These are phyloP conservation scores for Chloroclysta siterata DNA, from an alignment of 2,888 invertebrate species.

Conservation along the genomic window DNA sequence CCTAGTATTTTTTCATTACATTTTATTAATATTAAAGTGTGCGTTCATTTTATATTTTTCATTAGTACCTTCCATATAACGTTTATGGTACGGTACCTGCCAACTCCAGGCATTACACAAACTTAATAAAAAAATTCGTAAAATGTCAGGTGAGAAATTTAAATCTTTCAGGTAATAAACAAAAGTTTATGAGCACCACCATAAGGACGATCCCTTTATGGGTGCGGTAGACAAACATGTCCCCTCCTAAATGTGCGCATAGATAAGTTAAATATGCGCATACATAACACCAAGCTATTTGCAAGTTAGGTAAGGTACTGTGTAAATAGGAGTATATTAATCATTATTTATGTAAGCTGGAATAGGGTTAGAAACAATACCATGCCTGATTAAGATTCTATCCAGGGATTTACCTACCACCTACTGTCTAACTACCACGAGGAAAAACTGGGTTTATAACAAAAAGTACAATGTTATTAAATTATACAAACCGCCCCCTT, in stretches of 20 bases:
- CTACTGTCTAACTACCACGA: too few species aligned
- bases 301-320: constrained; percentile 1
- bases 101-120: background rate
- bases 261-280: constrained; percentile 40
- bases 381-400: background rate
- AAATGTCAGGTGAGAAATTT: background rate
- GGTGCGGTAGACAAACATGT: constrained; percentile 42
- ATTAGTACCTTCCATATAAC: background rate
- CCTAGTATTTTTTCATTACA: too few species aligned
- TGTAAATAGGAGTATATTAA: background rate
- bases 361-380: background rate
- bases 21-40: too few species aligned
- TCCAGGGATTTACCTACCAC: too few species aligned
- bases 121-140: background rate
- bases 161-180: constrained; percentile 22
- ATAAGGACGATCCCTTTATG: constrained; percentile 31
- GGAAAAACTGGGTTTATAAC: too few species aligned
- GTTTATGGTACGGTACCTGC: background rate
- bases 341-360: background rate
- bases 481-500: too few species aligned
- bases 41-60: background rate
- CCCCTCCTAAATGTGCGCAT: constrained; percentile 27
- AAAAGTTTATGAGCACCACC: constrained; percentile 18
- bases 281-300: constrained; percentile 22
- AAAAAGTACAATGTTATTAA: too few species aligned